Evolutionary conservation across 2,113 vertebrate genomes (phyloP).

Genomic region (Theropithecus gelada): DNA sequence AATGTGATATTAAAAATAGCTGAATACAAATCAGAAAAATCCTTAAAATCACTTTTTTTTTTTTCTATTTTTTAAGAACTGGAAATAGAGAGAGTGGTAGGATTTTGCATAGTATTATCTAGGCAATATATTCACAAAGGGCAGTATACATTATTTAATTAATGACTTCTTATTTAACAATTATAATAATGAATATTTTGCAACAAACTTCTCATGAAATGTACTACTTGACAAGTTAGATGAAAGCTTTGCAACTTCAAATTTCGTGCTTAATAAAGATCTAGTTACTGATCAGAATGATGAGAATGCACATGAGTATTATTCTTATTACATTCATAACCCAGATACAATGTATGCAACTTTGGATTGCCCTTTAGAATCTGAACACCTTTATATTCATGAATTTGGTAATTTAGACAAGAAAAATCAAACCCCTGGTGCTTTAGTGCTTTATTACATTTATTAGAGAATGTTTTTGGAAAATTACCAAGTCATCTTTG

Average conservation of each 20-base stretch:
- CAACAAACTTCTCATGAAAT: neutral
- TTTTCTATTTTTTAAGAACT: neutral
- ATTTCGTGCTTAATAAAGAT: neutral
- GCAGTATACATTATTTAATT: neutral
- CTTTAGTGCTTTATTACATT: neutral
- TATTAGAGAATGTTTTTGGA: neutral
- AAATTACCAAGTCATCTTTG: neutral
- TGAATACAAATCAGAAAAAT: neutral
- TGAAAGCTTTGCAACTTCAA: neutral
- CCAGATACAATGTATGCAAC: neutral
- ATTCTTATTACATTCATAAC: neutral
- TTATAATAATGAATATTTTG: neutral
- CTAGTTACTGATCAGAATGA: neutral
- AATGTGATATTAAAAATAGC: neutral
- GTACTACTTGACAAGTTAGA: neutral
- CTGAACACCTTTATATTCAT: neutral
- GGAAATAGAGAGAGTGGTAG: neutral
- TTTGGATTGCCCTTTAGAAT: neutral
- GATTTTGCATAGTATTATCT: neutral
- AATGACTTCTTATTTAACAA: neutral
- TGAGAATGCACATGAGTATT: neutral
- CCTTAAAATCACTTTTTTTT: neutral
- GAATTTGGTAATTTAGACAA: neutral
- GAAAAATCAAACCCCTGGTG: neutral
- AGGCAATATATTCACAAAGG: neutral